A percentile compares a stretch with the other conserved stretches of the same genome.
These are phyloP conservation scores for Hystrix cristata DNA, from an alignment of 2,113 vertebrate species.

Conservation along the genomic window DNA sequence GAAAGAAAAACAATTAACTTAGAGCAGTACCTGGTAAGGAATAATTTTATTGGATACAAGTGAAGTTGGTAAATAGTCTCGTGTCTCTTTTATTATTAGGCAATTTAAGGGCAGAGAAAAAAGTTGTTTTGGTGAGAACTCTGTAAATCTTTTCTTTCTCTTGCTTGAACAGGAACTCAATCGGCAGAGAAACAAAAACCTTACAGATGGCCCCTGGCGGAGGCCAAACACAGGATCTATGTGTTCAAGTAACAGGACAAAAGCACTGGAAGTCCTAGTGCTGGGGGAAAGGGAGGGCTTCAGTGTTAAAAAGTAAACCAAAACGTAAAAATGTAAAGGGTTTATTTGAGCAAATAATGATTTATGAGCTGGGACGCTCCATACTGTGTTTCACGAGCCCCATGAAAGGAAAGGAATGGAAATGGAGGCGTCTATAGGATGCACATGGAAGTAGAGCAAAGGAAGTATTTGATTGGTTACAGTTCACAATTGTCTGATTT, in stretches of 20 bases:
- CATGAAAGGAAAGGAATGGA: background rate
- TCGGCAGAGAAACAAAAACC: background rate
- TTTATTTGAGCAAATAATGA: background rate
- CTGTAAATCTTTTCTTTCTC: conserved; percentile 2
- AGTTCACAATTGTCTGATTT: background rate
- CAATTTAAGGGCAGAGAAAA: background rate
- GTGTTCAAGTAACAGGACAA: background rate
- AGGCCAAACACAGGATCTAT: background rate
- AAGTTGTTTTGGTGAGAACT: background rate
- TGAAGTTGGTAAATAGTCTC: conserved; percentile 1
- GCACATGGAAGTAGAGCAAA: background rate
- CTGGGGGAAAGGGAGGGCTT: too few relatives aligned
- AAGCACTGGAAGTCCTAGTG: background rate
- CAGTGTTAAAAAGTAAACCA: background rate
- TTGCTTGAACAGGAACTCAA: background rate
- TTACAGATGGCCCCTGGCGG: background rate
- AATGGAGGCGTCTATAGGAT: background rate
- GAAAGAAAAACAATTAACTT: conserved; percentile 52
- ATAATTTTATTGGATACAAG: conserved; percentile 20
- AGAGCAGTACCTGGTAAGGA: background rate
- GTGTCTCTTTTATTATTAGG: conserved; percentile 9
- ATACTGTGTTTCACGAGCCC: background rate
- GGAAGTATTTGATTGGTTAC: background rate
- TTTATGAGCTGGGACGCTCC: too few relatives aligned
- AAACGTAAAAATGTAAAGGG: background rate